Evolutionary conservation across 1,140 invertebrate species (phyloP), one percentile per base, ranked within the genome.

Genomic region (Anastrepha ludens): DNA sequence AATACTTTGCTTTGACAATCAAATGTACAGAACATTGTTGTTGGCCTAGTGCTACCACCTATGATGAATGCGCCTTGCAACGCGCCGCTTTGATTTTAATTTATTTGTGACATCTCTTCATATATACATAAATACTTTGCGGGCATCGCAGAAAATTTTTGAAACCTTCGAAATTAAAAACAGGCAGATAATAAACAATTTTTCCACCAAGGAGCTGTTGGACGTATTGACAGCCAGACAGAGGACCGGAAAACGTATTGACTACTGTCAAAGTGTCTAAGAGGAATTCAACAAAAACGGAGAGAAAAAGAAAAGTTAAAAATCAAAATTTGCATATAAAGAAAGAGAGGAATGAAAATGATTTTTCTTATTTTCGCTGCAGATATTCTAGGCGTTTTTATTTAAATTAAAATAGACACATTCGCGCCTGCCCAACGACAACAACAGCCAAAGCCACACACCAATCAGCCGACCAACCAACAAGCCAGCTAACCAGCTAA

Each of bases 401-500:
- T 81, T 81, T 55, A 81, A 81, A 81, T 81, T 81, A 81, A 81
- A 81, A 81, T 81, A 81, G 87, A 88, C 87, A 88, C 78, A 88
- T 88, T 85, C 81, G 81, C 85, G 87, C 87, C 81, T 85, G 85
- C 87, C 64, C 87, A 88, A 85, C 74, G 81, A 64, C 55, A 88
- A 41, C 87, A 85, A 86, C 81, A 65, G 60, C 11, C 60, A n/a
- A 62, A 13, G 67, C n/a, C 74, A 81, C 74, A 9, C 74, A 81
- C 74, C 74, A 81, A 81, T 81, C 74, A 81, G 9, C 47, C 86
- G 44, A 50, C 13, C 87, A 81, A 58, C 70, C 65, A 59, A 87
- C 55, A 44, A 87, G 67, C 55, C 59, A 85, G 41, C 78, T 47
- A 81, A 87, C 41, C 70, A 87, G 58, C 39, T 50, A 85, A 20